Conservation (phyloP, 2,888 invertebrate genomes). For the Merodon equestris region DNA sequence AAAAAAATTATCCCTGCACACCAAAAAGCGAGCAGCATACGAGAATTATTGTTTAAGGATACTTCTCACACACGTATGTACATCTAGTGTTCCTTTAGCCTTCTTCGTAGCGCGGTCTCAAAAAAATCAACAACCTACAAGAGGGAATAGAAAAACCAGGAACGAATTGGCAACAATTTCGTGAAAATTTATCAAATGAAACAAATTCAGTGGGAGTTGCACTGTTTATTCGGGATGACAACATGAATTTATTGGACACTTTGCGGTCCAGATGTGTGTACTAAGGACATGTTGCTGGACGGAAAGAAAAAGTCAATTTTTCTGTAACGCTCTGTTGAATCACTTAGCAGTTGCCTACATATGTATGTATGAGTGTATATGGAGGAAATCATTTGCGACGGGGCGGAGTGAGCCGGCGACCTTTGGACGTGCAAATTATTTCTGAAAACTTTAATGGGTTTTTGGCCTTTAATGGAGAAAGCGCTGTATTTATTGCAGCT, state of each 20-base stretch:
- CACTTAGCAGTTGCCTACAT: background rate
- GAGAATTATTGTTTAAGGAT: conserved; percentile 64
- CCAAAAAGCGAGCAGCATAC: conserved; percentile 1
- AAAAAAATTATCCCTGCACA: conserved; percentile 43
- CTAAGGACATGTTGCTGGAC: background rate
- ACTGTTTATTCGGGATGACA: conserved; percentile 59
- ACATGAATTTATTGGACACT: conserved; percentile 64
- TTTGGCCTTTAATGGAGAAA: too few relatives aligned
- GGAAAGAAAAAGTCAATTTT: too few relatives aligned
- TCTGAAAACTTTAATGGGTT: too few relatives aligned
- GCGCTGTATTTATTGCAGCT: background rate
- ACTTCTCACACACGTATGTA: conserved; percentile 66
- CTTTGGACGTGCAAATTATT: too few relatives aligned
- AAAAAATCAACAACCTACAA: background rate
- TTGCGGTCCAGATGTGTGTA: conserved; percentile 37
- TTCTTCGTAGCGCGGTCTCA: conserved; percentile 34
- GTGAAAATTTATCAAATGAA: conserved; percentile 48
- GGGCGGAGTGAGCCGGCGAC: too few relatives aligned
- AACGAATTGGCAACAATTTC: conserved; percentile 56
- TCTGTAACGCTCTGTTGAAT: too few relatives aligned
- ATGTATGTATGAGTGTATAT: too few relatives aligned
- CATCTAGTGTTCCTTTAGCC: too few relatives aligned
- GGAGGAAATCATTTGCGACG: too few relatives aligned
- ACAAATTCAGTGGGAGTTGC: conserved; percentile 42
- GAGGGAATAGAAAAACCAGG: conserved; percentile 1